Evolutionary conservation across 2,113 vertebrate genomes (phyloP), one percentile per base, ranked within the genome.

Genomic region (Daboia siamensis): DNA sequence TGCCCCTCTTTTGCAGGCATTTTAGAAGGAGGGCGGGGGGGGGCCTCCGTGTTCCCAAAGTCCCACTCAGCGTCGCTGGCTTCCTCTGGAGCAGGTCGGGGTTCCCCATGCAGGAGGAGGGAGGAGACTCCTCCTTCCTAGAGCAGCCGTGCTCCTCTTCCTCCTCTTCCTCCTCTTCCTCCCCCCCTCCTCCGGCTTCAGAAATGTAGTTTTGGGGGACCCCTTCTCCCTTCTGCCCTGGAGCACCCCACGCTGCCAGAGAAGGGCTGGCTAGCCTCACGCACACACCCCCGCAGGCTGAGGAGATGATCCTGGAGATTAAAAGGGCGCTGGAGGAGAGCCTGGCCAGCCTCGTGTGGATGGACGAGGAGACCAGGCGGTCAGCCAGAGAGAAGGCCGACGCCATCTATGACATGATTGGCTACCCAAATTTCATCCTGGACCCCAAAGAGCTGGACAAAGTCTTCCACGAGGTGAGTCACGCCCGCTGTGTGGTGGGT

Each of bases 401-500:
- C 44, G 98, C 99, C 1, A 99, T 99, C 95, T 99, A 99, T 95
- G 98, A 99, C 97, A 99, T 99, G 99, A 98, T 99, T 0, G 99
- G 99, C 86, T 99, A 99, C 95, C 99, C 99, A 87, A 99, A 98
- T 95, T 99, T 99, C 95, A 99, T 99, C 96, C 98, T 99, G 98
- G 98, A 99, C 86, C 94, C 97, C 95, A 98, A 98, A 92, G 99
- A 99, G 95, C 98, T 99, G 96, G 99, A 99, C 97, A 99, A 99
- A 97, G 98, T 99, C 44, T 99, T 99, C 90, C 98, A 97, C 93
- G 98, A 99, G 0, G 99, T 99, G 96, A 98, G 99, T 98, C 92
- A 54, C 1, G 8, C 7, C 7, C 3, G 74, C 74, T 6, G 0
- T 39, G 69, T 5, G 1, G n/a, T n/a, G n/a, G 3, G 69, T 48